phyloP scores from a whole-genome alignment of 2,113 vertebrate species.

The Parotia lawesii region DNA sequence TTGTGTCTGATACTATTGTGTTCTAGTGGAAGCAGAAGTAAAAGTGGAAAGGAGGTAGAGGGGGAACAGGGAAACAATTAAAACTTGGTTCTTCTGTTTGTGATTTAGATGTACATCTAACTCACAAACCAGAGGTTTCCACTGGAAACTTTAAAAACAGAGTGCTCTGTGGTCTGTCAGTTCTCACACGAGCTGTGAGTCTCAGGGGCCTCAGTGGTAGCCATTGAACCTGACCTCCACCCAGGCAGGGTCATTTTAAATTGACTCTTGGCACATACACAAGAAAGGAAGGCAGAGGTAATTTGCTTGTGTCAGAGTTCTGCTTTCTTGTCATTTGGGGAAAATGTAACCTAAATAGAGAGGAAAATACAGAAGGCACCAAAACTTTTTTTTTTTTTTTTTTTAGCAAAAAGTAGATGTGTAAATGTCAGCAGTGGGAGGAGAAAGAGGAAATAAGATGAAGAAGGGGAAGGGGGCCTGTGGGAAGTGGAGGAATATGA shows the following conservation, averaged over 20 bases:
- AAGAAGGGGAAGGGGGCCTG: neutral
- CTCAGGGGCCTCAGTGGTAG: constrained; percentile 4
- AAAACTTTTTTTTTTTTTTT: neutral
- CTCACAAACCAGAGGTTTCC: constrained; percentile 6
- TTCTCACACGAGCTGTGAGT: constrained; percentile 35
- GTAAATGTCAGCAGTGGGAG: neutral
- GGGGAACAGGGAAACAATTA: neutral
- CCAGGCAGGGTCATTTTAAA: constrained; percentile 27
- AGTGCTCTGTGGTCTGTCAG: constrained; percentile 36
- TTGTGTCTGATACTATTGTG: neutral
- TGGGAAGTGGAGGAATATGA: neutral
- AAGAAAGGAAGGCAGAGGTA: neutral
- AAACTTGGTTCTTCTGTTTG: neutral
- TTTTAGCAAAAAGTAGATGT: neutral
- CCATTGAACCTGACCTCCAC: constrained; percentile 42
- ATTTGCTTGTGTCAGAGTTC: neutral
- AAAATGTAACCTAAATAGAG: neutral
- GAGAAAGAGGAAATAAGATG: neutral
- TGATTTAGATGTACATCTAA: neutral
- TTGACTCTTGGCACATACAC: neutral
- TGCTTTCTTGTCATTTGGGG: neutral
- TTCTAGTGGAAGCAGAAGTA: neutral
- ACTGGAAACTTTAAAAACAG: neutral
- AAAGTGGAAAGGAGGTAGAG: neutral
- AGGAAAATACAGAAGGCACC: neutral